Base-by-base conservation (phyloP, 2,888 invertebrate species). In the Drosophila emarginata region DNA sequence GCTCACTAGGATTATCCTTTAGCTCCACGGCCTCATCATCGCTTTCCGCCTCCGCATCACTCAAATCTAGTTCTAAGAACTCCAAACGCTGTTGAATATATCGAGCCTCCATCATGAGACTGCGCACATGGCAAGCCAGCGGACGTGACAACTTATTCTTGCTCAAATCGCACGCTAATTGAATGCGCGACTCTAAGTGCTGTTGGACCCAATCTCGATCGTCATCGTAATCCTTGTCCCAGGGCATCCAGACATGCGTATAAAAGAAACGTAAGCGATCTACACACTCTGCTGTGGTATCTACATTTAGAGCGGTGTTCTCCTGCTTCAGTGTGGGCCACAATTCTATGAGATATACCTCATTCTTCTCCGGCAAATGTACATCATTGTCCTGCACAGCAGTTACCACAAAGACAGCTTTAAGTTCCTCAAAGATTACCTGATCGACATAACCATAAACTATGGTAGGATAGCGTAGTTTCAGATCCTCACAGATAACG, bases 221-320 rank as follows among this genome's bases (percentile, higher is more conserved):
- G 11, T 93, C 93, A 72, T 94, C 94, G 32, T 93, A 93, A 63
- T 94, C 94, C 59, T 91, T 89, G 76, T 94, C 94, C 94, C 94
- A 94, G 0, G 94, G 94, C 93, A 94, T 93, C 92, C 94, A 93
- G 2, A 94, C 83, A 77, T 94, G 91, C 57, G 92, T 92, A 67
- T 93, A 94, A 72, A 94, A 94, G 72, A 94, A 94, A 59, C 94
- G 89, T 53, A 94, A 80, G 71, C 93, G 93, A 88, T 94, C 94
- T 14, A 94, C 89, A 61, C 93, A 93, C 75, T 93, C 93, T 0
- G 94, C 93, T 0, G 94, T 94, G 5, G 91, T 90, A 21, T 93
- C 89, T 45, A 93, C 89, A 87, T 94, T 93, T 12, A 94, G 73
- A 1, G 89, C 93, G 0, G 90, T 68, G 64, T 93, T 93, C 66